A percentile compares a stretch with the other conserved stretches of the same genome.
These are phyloP conservation scores for Gallinago stenura DNA, from an alignment of 2,797 vertebrate genomes.

Conservation along the genomic window DNA sequence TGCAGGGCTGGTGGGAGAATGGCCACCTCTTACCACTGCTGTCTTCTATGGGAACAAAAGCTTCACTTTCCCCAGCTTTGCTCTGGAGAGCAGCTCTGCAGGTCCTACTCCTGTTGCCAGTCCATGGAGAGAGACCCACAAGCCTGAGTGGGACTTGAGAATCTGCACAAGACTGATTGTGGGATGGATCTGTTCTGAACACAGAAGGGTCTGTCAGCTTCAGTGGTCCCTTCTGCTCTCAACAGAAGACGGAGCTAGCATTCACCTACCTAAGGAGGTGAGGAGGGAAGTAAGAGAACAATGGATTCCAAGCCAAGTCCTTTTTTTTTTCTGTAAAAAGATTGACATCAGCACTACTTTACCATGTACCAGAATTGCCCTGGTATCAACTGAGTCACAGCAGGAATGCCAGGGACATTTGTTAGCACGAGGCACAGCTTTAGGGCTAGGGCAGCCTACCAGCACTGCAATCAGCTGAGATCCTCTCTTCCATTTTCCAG, in stretches of 20 bases:
- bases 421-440: conserved; percentile 60
- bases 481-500: conserved; percentile 66
- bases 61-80: not conserved
- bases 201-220: not conserved
- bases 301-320: not conserved
- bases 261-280: not conserved
- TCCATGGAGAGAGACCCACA: not conserved
- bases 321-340: not conserved
- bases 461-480: conserved; percentile 58
- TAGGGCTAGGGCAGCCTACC: conserved; percentile 69
- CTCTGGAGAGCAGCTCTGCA: not conserved
- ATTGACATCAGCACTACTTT: conserved; percentile 3
- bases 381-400: conserved; percentile 25
- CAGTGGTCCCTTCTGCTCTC: not conserved
- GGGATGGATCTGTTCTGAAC: not conserved
- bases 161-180: not conserved
- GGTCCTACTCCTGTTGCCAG: not conserved
- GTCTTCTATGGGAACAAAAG: not conserved
- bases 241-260: not conserved
- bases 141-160: not conserved
- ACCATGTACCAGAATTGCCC: conserved; percentile 29
- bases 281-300: not conserved
- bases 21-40: not conserved
- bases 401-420: conserved; percentile 52
- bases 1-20: not conserved